phyloP scores from a whole-genome alignment of 2,888 invertebrate species.

The Odontothrips loti region DNA sequence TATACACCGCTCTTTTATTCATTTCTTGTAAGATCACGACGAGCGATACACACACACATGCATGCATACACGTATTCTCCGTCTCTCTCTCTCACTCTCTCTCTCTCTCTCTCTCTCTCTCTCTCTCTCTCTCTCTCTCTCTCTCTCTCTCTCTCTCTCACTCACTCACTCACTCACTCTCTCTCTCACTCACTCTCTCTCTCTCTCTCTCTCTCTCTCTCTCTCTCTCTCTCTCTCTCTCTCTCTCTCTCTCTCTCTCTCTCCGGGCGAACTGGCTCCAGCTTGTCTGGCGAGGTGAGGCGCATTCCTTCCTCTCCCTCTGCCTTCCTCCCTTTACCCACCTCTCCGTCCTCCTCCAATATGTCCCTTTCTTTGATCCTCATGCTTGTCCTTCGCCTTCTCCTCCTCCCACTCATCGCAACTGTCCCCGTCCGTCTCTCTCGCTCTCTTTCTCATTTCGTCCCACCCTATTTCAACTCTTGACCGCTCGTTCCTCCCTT shows the following conservation, averaged over 20 bases:
- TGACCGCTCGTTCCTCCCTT: not conserved
- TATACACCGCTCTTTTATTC: constrained; percentile 24
- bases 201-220: not conserved
- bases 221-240: not conserved
- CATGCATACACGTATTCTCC: not conserved
- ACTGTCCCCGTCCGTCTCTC: not conserved
- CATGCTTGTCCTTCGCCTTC: not conserved
- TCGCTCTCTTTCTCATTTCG: not conserved
- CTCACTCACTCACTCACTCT: not conserved
- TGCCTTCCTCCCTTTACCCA: not conserved
- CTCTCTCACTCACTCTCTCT: not conserved
- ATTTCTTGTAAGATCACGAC: constrained; percentile 24
- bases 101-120: not conserved
- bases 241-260: not conserved
- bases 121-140: no score
- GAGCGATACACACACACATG: constrained; percentile 11
- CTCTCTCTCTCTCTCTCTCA: no score
- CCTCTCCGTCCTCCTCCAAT: not conserved
- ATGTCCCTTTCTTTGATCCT: not conserved
- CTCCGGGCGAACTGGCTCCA: not conserved
- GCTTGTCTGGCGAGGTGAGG: not conserved
- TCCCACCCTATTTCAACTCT: not conserved
- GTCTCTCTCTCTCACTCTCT: not conserved
- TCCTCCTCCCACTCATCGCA: not conserved
- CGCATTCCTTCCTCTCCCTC: constrained; percentile 12